These are phyloP conservation scores for Tineola bisselliella DNA, from an alignment of 2,888 invertebrate genomes.

Conservation along the genomic window DNA sequence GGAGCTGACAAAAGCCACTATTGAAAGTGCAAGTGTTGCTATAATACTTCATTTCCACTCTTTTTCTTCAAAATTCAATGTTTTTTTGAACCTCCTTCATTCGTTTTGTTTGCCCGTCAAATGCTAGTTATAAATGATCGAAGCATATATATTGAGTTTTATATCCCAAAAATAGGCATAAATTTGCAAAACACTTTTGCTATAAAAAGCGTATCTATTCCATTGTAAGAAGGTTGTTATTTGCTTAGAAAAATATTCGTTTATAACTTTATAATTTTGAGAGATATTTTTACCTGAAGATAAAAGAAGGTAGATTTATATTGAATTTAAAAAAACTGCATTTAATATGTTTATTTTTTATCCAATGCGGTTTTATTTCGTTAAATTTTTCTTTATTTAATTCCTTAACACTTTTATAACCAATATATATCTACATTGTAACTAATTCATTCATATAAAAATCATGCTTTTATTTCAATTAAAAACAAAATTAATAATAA, in stretches of 20 bases:
- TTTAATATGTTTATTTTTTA: neutral
- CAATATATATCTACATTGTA: too few relatives aligned
- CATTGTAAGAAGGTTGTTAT: neutral
- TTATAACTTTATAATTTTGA: neutral
- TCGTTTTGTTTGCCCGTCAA: slow-evolving; percentile 57
- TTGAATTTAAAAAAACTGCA: slow-evolving; percentile 30
- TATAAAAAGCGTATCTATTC: neutral
- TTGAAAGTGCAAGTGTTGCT: slow-evolving; percentile 67
- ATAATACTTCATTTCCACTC: slow-evolving; percentile 60
- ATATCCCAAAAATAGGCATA: slow-evolving; percentile 17
- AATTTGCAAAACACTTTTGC: slow-evolving; percentile 16
- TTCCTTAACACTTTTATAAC: too few relatives aligned
- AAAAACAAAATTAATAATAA: neutral
- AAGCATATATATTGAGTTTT: slow-evolving; percentile 56
- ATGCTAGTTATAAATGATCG: slow-evolving; percentile 64
- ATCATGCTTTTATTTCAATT: too few relatives aligned
- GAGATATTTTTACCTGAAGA: slow-evolving; percentile 41
- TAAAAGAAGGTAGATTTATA: slow-evolving; percentile 30
- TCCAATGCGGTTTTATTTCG: too few relatives aligned
- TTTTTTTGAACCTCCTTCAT: slow-evolving; percentile 36
- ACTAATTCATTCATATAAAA: too few relatives aligned
- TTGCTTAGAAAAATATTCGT: neutral
- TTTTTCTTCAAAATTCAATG: slow-evolving; percentile 45
- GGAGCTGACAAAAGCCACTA: slow-evolving; percentile 32
- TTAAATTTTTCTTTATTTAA: too few relatives aligned